phyloP scores from a whole-genome alignment of 2,888 invertebrate species.

The Pammene fasciana region DNA sequence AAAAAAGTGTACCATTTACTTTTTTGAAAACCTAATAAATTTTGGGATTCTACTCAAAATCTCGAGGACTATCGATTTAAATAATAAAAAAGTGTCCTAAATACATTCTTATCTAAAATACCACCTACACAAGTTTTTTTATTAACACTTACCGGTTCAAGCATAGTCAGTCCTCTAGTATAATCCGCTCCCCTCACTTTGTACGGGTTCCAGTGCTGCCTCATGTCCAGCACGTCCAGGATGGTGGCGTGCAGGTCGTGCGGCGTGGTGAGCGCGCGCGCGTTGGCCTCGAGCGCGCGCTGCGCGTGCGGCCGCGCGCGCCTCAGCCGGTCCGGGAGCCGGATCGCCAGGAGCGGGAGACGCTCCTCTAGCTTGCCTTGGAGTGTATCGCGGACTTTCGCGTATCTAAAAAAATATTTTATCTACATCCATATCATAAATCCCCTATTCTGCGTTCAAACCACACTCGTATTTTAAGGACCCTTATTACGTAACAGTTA shows the following conservation, averaged over 20 bases:
- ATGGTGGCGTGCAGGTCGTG: conserved; percentile 95
- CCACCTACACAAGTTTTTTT: no score
- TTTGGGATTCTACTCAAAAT: no score
- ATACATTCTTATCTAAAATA: no score
- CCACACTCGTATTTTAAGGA: no score
- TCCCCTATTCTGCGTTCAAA: no score
- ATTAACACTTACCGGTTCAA: conserved; percentile 81
- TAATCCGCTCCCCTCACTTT: conserved; percentile 77
- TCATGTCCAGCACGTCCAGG: conserved; percentile 85
- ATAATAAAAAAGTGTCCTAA: neutral
- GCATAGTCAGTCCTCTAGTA: conserved; percentile 84
- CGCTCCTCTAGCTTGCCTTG: conserved; percentile 97
- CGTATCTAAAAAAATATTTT: conserved; percentile 84
- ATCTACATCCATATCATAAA: no score
- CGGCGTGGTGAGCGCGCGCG: conserved; percentile 89
- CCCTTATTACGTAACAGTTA: no score
- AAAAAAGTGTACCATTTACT: no score
- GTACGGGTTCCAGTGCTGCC: conserved; percentile 59
- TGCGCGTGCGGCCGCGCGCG: conserved; percentile 84
- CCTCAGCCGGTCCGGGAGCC: conserved; percentile 88
- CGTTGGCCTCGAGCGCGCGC: conserved; percentile 85
- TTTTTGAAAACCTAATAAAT: no score
- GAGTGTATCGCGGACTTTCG: conserved; percentile 90
- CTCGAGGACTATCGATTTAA: no score
- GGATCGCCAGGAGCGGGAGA: conserved; percentile 92